These are phyloP conservation scores for Todiramphus chloris DNA, from an alignment of 2,113 vertebrate species.

Conservation along the genomic window DNA sequence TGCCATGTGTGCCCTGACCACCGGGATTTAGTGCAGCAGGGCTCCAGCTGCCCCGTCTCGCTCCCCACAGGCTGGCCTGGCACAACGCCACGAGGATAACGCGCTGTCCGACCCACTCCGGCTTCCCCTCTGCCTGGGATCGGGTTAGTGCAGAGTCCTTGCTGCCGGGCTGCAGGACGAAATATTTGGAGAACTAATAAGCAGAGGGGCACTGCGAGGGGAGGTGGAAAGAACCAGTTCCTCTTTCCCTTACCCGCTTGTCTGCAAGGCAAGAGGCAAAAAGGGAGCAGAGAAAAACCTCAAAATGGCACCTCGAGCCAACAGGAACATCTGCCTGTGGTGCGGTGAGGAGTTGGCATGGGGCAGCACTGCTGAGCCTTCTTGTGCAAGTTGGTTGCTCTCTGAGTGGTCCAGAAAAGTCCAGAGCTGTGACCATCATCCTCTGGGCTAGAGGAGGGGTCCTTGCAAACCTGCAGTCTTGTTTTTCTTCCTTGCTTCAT, in stretches of 20 bases:
- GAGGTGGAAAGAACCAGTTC: neutral
- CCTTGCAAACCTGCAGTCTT: neutral
- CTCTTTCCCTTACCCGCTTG: neutral
- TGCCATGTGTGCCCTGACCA: neutral
- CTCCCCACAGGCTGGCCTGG: neutral
- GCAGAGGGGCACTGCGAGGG: constrained; percentile 44
- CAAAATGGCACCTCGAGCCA: neutral
- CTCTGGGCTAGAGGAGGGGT: neutral
- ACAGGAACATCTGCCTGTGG: neutral
- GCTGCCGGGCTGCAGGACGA: neutral
- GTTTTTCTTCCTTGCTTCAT: neutral
- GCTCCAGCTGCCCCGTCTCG: neutral
- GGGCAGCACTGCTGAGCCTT: neutral
- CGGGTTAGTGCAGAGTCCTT: neutral
- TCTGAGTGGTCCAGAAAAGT: neutral
- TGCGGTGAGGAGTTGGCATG: fast-evolving
- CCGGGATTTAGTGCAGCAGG: neutral
- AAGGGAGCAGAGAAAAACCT: neutral
- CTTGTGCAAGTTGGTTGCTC: neutral
- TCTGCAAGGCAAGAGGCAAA: neutral
- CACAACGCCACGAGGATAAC: neutral
- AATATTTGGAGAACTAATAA: constrained; percentile 54
- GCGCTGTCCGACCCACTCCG: neutral
- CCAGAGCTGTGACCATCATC: neutral
- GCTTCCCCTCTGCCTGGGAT: neutral